Evolutionary conservation across 2,888 invertebrate genomes (phyloP).

Genomic region (Dynastes tityus): DNA sequence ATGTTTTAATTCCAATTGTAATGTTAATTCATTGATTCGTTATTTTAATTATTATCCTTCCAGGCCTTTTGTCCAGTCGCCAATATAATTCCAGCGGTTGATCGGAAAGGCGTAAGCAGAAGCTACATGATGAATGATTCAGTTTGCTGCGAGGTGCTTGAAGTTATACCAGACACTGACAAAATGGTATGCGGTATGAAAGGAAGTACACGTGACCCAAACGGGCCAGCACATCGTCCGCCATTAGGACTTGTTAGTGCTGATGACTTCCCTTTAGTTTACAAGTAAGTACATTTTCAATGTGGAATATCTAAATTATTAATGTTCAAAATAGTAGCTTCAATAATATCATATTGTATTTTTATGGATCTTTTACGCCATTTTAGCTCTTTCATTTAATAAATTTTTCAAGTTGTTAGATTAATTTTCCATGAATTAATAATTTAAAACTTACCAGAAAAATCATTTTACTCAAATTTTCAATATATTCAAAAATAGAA

Average conservation of each 20-base stretch:
- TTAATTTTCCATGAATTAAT: not conserved
- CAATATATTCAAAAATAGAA: not conserved
- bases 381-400: not conserved
- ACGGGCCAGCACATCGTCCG: constrained; percentile 81
- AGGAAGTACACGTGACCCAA: constrained; percentile 80
- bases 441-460: not conserved
- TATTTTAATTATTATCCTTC: constrained; percentile 48
- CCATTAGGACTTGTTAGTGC: constrained; percentile 88
- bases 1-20: too few relatives aligned
- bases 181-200: constrained; percentile 92
- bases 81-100: constrained; percentile 84
- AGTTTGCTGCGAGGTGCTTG: constrained; percentile 90
- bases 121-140: constrained; percentile 87
- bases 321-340: constrained; percentile 8
- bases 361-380: not conserved
- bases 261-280: constrained; percentile 86
- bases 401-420: not conserved
- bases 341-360: not conserved
- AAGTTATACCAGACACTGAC: constrained; percentile 89
- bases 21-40: too few relatives aligned
- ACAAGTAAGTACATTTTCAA: constrained; percentile 81
- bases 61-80: constrained; percentile 80
- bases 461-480: constrained; percentile 10
- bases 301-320: not conserved
- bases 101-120: constrained; percentile 84